Base-by-base conservation (phyloP, 2,888 invertebrate species). In the Diloba caeruleocephala region DNA sequence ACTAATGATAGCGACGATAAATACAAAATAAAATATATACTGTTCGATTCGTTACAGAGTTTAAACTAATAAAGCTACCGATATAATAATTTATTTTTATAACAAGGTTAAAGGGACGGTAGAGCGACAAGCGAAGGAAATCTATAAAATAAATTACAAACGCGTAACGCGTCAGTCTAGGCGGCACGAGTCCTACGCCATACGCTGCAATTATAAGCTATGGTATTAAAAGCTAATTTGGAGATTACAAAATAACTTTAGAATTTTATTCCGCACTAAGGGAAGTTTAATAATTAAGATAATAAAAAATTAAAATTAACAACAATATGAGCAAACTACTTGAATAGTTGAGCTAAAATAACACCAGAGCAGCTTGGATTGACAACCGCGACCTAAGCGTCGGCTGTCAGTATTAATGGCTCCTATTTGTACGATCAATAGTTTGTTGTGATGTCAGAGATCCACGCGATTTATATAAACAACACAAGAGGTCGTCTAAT, bases 311-410 rank as follows among this genome's bases (percentile, higher is more conserved):
- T 82, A 85, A 88, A 88, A 89, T 84, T 87, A 89, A 91, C 85
- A 92, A 92, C 90, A 91, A 91, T 68, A 90, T 91, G 92, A 92
- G 92, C 92, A 92, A 89, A 90, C 88, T 89, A 91, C 80, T 86
- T 85, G 85, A 88, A 89, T 90, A 90, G 91, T 92, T 92, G 92
- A 92, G 92, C 92, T 91, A 88, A 89, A 85, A 80, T 84, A 85
- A 87, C 78, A 88, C 90, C 90, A 73, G 92, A 91, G 93, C 92
- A 92, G 93, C 93, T 92, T 92, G 93, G 92, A 91, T 64, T 56
- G 78, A 71, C 79, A 65, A 79, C 78, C 74, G 78, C 81, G 81
- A 73, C 78, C 77, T 79, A 75, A 74, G 76, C 76, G 83, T 84
- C 81, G 79, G 81, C 76, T 76, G 80, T 77, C 77, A 52, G 44